Conservation (phyloP, 2,797 vertebrate genomes). For the Sarcoramphus papa region DNA sequence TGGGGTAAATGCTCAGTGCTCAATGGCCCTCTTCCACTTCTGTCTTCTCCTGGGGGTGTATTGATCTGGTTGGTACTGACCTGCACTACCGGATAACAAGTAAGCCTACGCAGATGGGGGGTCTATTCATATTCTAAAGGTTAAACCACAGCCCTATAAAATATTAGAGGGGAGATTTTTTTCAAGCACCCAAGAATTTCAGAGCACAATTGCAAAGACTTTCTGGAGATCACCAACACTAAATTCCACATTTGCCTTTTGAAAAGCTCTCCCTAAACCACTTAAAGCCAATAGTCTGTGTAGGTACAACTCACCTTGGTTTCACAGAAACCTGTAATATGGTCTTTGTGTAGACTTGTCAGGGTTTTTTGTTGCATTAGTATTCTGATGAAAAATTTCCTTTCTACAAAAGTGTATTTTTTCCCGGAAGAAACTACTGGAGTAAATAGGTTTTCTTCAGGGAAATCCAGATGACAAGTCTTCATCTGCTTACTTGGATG, state of each 20-base stretch:
- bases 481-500: not conserved
- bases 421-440: not conserved
- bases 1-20: conserved; percentile 65
- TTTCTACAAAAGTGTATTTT: not conserved
- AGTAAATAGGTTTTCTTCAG: not conserved
- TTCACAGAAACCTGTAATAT: not conserved
- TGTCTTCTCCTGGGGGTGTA: conserved; percentile 41
- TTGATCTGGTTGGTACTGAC: conserved; percentile 52
- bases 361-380: not conserved
- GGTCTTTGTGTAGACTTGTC: not conserved
- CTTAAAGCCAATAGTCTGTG: not conserved
- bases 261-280: not conserved
- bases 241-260: not conserved
- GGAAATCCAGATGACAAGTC: not conserved
- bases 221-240: not conserved
- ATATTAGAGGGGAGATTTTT: conserved; percentile 32
- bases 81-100: conserved; percentile 23
- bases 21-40: conserved; percentile 54
- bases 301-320: not conserved
- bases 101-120: conserved; percentile 1
- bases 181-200: not conserved
- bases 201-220: not conserved
- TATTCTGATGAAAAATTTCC: not conserved
- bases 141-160: conserved; percentile 42
- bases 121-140: conserved; percentile 50